Evolutionary conservation across 2,797 vertebrate species (phyloP).

Genomic region (Macrochelys suwanniensis): DNA sequence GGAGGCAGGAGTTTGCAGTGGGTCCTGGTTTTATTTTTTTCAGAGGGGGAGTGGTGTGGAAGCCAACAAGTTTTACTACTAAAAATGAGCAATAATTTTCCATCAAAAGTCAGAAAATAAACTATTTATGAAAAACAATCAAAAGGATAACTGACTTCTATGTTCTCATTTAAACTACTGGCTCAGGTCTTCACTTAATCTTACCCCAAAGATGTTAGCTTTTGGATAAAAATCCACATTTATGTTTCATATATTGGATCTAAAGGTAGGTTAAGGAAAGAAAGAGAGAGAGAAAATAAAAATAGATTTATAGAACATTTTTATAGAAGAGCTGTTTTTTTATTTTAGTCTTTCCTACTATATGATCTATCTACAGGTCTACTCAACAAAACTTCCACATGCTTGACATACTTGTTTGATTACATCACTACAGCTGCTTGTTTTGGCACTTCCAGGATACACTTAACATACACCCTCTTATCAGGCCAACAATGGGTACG

Average conservation of each 20-base stretch:
- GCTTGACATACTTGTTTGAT: background rate
- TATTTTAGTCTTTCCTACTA: background rate
- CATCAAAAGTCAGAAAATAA: background rate
- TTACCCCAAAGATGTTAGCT: background rate
- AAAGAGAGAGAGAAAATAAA: background rate
- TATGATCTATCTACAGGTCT: background rate
- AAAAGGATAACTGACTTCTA: background rate
- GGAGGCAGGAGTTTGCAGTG: background rate
- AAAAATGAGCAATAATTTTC: background rate
- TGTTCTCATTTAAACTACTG: background rate
- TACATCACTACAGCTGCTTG: background rate
- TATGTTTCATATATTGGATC: background rate
- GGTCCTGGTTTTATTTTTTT: background rate
- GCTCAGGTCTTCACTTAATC: background rate
- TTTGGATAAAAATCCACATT: background rate
- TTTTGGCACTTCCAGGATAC: background rate
- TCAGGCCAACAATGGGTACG: background rate
- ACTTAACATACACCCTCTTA: background rate
- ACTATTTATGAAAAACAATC: background rate
- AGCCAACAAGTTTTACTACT: background rate
- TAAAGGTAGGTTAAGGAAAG: background rate
- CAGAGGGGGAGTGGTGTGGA: background rate
- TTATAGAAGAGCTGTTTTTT: background rate
- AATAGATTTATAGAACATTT: background rate
- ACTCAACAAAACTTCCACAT: background rate